These are phyloP conservation scores for Xanthorhoe spadicearia DNA, from an alignment of 2,888 invertebrate genomes.

Conservation along the genomic window DNA sequence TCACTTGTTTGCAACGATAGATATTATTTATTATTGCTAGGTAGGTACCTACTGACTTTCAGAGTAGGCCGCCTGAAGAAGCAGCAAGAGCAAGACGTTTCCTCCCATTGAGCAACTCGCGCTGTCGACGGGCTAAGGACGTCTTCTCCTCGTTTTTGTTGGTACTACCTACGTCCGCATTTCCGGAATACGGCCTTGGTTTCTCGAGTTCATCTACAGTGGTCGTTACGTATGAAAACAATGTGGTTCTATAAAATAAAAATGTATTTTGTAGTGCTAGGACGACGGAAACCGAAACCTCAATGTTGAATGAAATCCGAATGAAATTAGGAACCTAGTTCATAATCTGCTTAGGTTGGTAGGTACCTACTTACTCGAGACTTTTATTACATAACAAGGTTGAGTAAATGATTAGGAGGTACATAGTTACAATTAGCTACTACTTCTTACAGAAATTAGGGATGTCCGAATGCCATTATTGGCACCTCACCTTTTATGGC, in stretches of 20 bases:
- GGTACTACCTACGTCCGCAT: constrained; percentile 54
- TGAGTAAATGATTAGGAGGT: not conserved
- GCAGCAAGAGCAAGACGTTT: constrained; percentile 39
- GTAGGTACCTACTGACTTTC: constrained; percentile 11
- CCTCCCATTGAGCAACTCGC: constrained; percentile 61
- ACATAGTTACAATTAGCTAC: too few species aligned
- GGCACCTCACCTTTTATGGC: not conserved
- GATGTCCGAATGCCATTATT: not conserved
- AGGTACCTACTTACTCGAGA: too few species aligned
- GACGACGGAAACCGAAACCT: too few species aligned
- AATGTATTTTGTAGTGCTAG: too few species aligned
- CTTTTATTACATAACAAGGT: not conserved
- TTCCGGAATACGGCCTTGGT: constrained; percentile 58
- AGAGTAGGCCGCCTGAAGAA: constrained; percentile 14
- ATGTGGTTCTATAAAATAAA: not conserved
- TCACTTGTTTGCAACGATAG: too few species aligned
- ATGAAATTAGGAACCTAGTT: not conserved
- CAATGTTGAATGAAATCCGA: too few species aligned
- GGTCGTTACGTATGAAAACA: not conserved
- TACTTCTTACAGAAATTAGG: not conserved
- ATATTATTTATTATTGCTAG: too few species aligned
- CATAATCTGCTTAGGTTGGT: too few species aligned
- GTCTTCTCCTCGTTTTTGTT: constrained; percentile 48
- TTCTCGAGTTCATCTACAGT: constrained; percentile 45
- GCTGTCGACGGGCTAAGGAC: constrained; percentile 43